Evolutionary conservation across 2,113 vertebrate genomes (phyloP).

Genomic region (Psilopogon haemacephalus): DNA sequence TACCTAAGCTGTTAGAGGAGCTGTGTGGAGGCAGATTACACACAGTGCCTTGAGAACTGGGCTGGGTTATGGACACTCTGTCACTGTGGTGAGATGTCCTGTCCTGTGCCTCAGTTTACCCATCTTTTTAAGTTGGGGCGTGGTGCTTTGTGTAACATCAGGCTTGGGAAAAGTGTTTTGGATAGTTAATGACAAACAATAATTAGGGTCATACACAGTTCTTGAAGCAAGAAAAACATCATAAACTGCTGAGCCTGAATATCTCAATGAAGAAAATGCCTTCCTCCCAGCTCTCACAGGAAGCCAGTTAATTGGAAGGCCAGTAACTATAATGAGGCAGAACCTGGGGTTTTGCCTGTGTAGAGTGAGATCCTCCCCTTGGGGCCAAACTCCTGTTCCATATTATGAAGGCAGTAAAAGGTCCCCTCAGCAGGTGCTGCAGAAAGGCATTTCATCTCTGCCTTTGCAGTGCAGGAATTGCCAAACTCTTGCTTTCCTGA

Average conservation of each 20-base stretch:
- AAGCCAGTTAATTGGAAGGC: constrained; percentile 66
- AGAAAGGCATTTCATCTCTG: constrained; percentile 55
- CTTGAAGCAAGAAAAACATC: constrained; percentile 6
- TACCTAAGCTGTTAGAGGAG: background rate
- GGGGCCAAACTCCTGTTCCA: constrained; percentile 70
- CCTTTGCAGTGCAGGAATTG: constrained; percentile 42
- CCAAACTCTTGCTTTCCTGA: constrained; percentile 53
- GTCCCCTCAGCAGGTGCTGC: constrained; percentile 69
- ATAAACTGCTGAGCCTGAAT: background rate
- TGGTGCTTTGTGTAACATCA: background rate
- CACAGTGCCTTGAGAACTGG: background rate
- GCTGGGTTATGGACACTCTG: background rate
- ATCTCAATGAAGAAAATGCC: constrained; percentile 25
- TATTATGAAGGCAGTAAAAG: constrained; percentile 70
- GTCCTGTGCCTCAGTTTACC: background rate
- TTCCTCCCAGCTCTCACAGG: constrained; percentile 63
- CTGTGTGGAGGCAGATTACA: background rate
- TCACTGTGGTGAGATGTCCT: background rate
- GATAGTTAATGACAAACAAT: background rate
- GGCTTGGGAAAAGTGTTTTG: background rate
- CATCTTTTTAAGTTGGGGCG: background rate
- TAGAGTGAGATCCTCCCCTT: constrained; percentile 55
- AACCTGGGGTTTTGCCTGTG: constrained; percentile 66
- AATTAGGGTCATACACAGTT: background rate
- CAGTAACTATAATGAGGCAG: constrained; percentile 67